phyloP scores from a whole-genome alignment of 2,113 vertebrate genomes.

The Maccullochella peelii region DNA sequence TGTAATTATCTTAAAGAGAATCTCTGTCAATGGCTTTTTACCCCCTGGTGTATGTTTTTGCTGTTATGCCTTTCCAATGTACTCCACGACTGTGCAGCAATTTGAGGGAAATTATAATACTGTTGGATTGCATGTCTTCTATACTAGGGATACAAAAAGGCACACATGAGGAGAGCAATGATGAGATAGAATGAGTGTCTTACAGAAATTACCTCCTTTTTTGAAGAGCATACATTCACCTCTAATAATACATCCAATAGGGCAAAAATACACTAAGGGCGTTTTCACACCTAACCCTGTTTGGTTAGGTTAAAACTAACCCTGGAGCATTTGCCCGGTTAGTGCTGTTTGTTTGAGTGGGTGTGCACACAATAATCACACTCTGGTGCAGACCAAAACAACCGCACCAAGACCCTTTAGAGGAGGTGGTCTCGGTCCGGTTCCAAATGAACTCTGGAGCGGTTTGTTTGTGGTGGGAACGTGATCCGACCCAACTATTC shows the following conservation, averaged over 20 bases:
- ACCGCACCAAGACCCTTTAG: too few relatives aligned
- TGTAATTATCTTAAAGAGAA: conserved; percentile 59
- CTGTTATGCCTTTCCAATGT: not conserved
- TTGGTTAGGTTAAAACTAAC: too few relatives aligned
- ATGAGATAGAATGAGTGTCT: not conserved
- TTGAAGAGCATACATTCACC: conserved; percentile 1
- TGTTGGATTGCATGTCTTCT: not conserved
- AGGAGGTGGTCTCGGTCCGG: too few relatives aligned
- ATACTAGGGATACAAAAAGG: not conserved
- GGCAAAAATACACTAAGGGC: not conserved
- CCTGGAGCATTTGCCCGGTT: too few relatives aligned
- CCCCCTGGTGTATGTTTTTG: conserved; percentile 12
- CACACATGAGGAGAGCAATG: not conserved
- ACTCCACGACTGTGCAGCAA: conserved; percentile 13
- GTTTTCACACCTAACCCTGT: too few relatives aligned
- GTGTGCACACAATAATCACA: too few relatives aligned
- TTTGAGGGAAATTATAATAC: not conserved
- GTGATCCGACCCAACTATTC: too few relatives aligned
- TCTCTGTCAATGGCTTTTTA: conserved; percentile 53
- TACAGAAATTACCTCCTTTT: not conserved
- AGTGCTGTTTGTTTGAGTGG: too few relatives aligned
- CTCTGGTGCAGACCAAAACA: too few relatives aligned
- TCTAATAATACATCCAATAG: conserved; percentile 23
- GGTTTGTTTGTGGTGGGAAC: too few relatives aligned
- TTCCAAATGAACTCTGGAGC: too few relatives aligned